Evolutionary conservation across 1,140 invertebrate genomes (phyloP).

Genomic region (Stratiolaelaps scimitus): DNA sequence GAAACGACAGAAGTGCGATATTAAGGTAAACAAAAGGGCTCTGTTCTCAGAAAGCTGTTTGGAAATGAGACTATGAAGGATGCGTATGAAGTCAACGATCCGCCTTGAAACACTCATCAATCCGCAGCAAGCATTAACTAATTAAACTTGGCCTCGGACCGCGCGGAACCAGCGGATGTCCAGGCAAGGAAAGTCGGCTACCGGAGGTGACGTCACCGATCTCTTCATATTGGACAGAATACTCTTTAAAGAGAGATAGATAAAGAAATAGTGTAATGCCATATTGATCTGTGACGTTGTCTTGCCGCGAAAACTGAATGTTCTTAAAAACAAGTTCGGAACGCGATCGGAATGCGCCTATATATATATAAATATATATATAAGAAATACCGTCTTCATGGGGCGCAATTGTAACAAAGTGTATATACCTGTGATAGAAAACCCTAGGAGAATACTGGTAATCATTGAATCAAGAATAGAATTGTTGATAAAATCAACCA

Average conservation of each 20-base stretch:
- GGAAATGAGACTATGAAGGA: too few species aligned
- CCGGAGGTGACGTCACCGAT: too few species aligned
- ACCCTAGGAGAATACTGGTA: not conserved
- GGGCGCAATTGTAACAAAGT: constrained; percentile 17
- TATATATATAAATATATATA: too few species aligned
- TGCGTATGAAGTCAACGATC: too few species aligned
- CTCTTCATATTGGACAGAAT: too few species aligned
- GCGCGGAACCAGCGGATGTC: constrained; percentile 25
- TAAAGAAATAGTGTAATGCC: not conserved
- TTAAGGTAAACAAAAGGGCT: too few species aligned
- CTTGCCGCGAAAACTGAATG: constrained; percentile 7
- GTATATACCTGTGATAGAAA: constrained; percentile 26
- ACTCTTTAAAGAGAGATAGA: too few species aligned
- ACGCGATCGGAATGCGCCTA: constrained; percentile 3
- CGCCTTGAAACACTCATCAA: too few species aligned
- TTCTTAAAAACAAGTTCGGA: not conserved
- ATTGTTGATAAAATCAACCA: not conserved
- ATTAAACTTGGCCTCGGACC: not conserved
- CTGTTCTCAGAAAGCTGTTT: too few species aligned
- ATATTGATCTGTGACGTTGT: not conserved
- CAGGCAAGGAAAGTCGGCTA: not conserved
- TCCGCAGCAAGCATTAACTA: too few species aligned
- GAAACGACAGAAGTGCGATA: too few species aligned
- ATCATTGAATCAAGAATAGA: not conserved
- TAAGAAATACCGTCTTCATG: not conserved